A percentile compares a stretch with the other conserved stretches of the same genome.
Conservation (phyloP, 2,113 vertebrate genomes). For the Puffinus mauretanicus region DNA sequence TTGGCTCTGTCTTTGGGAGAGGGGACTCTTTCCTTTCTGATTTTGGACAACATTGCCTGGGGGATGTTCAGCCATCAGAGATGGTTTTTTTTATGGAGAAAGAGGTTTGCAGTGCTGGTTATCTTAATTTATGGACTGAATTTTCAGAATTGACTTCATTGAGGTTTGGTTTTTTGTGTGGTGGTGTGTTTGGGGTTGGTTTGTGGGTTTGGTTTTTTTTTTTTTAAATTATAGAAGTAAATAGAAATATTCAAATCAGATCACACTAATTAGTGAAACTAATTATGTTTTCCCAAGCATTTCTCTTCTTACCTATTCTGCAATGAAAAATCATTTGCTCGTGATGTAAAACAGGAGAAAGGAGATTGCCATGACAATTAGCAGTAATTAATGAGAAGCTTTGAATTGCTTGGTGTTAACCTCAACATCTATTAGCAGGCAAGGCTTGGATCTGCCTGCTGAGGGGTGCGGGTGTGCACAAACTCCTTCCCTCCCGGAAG, state of each 20-base stretch:
- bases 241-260: slow-evolving; percentile 39
- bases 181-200: too few relatives aligned
- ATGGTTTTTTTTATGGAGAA: not conserved
- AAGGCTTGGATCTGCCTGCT: not conserved
- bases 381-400: slow-evolving; percentile 50
- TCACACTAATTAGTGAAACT: not conserved
- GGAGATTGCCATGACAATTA: slow-evolving; percentile 32
- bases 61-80: not conserved
- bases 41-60: not conserved
- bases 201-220: not conserved
- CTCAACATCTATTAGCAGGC: not conserved
- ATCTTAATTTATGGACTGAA: not conserved
- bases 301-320: not conserved
- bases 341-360: not conserved
- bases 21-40: not conserved
- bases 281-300: slow-evolving; percentile 10
- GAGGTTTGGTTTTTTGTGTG: not conserved
- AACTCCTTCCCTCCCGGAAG: not conserved
- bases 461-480: not conserved
- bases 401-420: slow-evolving; percentile 17
- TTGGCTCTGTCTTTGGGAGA: not conserved
- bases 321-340: slow-evolving; percentile 25
- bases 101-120: not conserved
- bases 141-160: not conserved
- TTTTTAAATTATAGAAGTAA: not conserved